Evolutionary conservation across 2,888 invertebrate species (phyloP).

Genomic region (Oxystoma pomonae): DNA sequence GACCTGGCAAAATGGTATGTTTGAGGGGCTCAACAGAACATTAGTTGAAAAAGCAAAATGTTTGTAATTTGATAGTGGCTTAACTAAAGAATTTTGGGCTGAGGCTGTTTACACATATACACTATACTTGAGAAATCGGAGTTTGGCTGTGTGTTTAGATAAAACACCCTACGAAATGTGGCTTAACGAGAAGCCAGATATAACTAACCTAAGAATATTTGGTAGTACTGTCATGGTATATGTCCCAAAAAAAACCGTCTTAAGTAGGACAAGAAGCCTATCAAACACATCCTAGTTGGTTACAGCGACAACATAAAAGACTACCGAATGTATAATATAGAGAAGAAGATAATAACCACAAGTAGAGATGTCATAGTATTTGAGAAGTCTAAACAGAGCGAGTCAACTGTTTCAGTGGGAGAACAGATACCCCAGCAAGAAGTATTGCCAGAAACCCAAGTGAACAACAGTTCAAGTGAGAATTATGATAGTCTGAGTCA

Average conservation of each 20-base stretch:
- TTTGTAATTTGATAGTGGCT: constrained; percentile 28
- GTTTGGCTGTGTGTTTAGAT: constrained; percentile 3
- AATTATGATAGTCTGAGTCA: neutral
- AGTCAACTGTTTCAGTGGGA: too few relatives aligned
- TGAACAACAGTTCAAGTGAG: neutral
- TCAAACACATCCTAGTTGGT: neutral
- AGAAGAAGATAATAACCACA: neutral
- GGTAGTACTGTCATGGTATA: constrained; percentile 33
- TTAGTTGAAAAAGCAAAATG: constrained; percentile 19
- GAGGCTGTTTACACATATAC: constrained; percentile 31
- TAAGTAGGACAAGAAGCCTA: constrained; percentile 2
- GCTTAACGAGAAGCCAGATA: constrained; percentile 32
- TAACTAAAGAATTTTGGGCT: constrained; percentile 30
- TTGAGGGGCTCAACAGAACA: constrained; percentile 15
- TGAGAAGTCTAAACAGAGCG: too few relatives aligned
- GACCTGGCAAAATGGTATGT: constrained; percentile 20
- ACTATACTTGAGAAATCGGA: constrained; percentile 29
- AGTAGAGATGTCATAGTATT: neutral
- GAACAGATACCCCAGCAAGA: neutral
- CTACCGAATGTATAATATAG: constrained; percentile 3
- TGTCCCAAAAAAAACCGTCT: constrained; percentile 31
- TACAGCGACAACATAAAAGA: constrained; percentile 4
- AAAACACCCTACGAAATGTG: constrained; percentile 38
- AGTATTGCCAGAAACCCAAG: neutral
- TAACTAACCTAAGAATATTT: constrained; percentile 36